These are phyloP conservation scores for Drosophila infuscata DNA, from an alignment of 2,888 invertebrate species.

Conservation along the genomic window DNA sequence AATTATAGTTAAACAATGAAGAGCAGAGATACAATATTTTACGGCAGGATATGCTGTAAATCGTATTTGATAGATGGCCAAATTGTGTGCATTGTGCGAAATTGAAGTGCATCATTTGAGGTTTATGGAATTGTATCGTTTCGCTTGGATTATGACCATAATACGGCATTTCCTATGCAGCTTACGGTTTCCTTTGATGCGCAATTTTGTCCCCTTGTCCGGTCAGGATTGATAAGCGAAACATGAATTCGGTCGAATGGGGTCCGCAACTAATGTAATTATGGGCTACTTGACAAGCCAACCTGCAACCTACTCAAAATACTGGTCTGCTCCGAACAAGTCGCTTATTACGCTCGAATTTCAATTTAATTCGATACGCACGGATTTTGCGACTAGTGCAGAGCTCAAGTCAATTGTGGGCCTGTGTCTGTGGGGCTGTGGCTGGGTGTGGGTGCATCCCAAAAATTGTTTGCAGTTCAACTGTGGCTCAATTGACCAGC, in stretches of 20 bases:
- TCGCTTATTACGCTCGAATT: conserved; percentile 70
- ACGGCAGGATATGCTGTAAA: neutral
- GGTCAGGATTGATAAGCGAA: conserved; percentile 65
- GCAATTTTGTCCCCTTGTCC: conserved; percentile 20
- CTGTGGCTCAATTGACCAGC: conserved; percentile 74
- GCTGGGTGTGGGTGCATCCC: conserved; percentile 13
- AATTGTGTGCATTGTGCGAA: neutral
- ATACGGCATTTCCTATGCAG: conserved; percentile 22
- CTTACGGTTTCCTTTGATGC: conserved; percentile 24
- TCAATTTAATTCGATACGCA: conserved; percentile 77
- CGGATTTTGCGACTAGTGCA: conserved; percentile 57
- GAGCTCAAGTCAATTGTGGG: conserved; percentile 29
- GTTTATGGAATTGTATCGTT: neutral
- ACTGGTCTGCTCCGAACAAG: conserved; percentile 4
- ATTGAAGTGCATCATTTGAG: neutral
- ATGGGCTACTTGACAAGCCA: conserved; percentile 64
- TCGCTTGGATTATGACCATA: neutral
- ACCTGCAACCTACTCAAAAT: conserved; percentile 26
- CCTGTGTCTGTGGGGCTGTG: neutral
- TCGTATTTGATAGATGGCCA: neutral
- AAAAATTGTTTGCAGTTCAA: conserved; percentile 74
- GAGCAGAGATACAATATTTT: neutral
- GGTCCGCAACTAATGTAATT: conserved; percentile 73
- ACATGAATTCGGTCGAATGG: conserved; percentile 57
- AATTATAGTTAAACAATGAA: neutral